These are phyloP conservation scores for Crotalus viridis DNA, from an alignment of 2,113 vertebrate genomes.

Conservation along the genomic window DNA sequence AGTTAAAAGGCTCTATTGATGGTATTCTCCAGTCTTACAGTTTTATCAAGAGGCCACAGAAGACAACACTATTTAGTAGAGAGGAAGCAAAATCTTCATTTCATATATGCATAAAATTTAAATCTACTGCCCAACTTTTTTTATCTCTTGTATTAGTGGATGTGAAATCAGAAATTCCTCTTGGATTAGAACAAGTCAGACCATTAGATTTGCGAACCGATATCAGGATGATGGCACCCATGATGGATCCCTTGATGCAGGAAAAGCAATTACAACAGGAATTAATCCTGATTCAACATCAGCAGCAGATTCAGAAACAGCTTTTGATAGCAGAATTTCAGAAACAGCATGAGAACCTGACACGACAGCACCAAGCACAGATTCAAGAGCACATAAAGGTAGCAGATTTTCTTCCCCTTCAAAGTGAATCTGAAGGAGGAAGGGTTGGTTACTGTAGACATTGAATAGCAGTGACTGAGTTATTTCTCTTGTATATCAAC, in stretches of 20 bases:
- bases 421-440: neutral
- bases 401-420: conserved; percentile 67
- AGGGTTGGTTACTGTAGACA: neutral
- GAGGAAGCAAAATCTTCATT: neutral
- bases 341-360: conserved; percentile 97
- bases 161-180: conserved; percentile 84
- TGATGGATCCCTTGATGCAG: conserved; percentile 85
- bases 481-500: conserved; percentile 18
- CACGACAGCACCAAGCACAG: conserved; percentile 95
- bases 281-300: conserved; percentile 93
- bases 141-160: conserved; percentile 75
- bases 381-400: conserved; percentile 99
- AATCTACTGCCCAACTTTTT: neutral
- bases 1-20: neutral
- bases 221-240: conserved; percentile 89
- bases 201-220: conserved; percentile 93
- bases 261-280: conserved; percentile 96
- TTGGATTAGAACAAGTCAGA: conserved; percentile 83
- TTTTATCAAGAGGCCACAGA: neutral
- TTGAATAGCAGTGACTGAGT: conserved; percentile 7
- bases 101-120: neutral
- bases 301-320: conserved; percentile 98
- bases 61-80: neutral
- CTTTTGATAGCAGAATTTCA: conserved; percentile 96
- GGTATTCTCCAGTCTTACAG: neutral